Conservation (phyloP, 2,113 vertebrate genomes). For the Hepsetus odoe region DNA sequence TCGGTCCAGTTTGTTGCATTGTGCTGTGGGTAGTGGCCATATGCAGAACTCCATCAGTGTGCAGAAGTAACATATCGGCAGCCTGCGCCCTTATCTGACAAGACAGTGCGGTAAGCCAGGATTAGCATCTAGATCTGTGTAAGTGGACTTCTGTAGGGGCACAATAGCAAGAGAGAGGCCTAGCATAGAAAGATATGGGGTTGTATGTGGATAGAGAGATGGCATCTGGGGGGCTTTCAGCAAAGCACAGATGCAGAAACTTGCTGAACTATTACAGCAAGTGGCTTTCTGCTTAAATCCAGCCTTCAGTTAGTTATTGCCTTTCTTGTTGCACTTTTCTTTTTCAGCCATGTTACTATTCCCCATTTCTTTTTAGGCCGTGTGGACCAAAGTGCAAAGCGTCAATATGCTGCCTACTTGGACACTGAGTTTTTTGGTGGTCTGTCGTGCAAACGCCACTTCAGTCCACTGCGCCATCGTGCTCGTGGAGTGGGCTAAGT, state of each 20-base stretch:
- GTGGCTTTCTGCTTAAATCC: slow-evolving; percentile 50
- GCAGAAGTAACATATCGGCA: slow-evolving; percentile 66
- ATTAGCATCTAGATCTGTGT: slow-evolving; percentile 81
- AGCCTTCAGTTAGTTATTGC: slow-evolving; percentile 36
- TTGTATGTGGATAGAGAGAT: slow-evolving; percentile 40
- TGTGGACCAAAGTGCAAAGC: slow-evolving; percentile 56
- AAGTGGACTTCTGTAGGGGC: slow-evolving; percentile 71
- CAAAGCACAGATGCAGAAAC: slow-evolving; percentile 36
- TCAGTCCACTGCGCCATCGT: slow-evolving; percentile 70
- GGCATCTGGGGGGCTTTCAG: slow-evolving; percentile 34
- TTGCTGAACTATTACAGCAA: slow-evolving; percentile 39
- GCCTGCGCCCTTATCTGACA: slow-evolving; percentile 74
- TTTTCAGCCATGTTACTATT: slow-evolving; percentile 30
- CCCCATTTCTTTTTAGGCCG: slow-evolving; percentile 53
- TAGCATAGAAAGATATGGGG: slow-evolving; percentile 44
- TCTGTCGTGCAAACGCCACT: slow-evolving; percentile 69
- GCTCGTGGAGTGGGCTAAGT: slow-evolving; percentile 72
- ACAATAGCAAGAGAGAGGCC: slow-evolving; percentile 58
- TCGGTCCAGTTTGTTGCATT: slow-evolving; percentile 66
- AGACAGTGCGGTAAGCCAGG: slow-evolving; percentile 78
- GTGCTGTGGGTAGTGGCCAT: slow-evolving; percentile 69
- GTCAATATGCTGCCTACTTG: slow-evolving; percentile 61
- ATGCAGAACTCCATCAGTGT: slow-evolving; percentile 71
- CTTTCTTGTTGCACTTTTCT: slow-evolving; percentile 45
- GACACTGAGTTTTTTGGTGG: slow-evolving; percentile 70